Evolutionary conservation across 2,888 invertebrate species (phyloP).

Genomic region (Plagodis pulveraria): DNA sequence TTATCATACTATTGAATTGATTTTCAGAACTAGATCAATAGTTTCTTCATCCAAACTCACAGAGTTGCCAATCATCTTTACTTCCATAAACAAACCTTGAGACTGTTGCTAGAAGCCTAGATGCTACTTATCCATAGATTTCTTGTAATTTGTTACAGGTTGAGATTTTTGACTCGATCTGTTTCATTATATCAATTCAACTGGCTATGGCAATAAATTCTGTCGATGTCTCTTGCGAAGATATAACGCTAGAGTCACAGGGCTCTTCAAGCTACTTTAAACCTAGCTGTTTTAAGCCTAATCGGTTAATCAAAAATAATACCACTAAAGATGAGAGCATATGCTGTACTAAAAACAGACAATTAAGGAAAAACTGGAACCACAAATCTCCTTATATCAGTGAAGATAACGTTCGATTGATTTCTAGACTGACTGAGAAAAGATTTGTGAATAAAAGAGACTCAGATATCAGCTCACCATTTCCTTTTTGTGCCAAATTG

Average conservation of each 20-base stretch:
- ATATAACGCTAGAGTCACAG: slow-evolving; percentile 38
- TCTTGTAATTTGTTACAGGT: slow-evolving; percentile 15
- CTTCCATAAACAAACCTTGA: not conserved
- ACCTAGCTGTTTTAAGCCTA: slow-evolving; percentile 35
- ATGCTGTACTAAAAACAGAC: slow-evolving; percentile 41
- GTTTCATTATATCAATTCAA: slow-evolving; percentile 14
- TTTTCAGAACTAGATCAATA: too few species aligned
- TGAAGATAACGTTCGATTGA: slow-evolving; percentile 54
- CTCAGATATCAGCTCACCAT: slow-evolving; percentile 56
- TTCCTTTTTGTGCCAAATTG: slow-evolving; percentile 61
- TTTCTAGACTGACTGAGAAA: slow-evolving; percentile 62
- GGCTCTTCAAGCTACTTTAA: slow-evolving; percentile 43
- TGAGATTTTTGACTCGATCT: slow-evolving; percentile 2
- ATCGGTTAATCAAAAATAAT: slow-evolving; percentile 44
- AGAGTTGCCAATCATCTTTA: not conserved
- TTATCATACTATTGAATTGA: too few species aligned
- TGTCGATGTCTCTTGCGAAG: slow-evolving; percentile 42
- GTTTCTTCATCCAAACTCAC: too few species aligned
- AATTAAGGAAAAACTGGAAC: slow-evolving; percentile 42
- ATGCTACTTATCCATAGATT: too few species aligned
- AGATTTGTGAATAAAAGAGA: slow-evolving; percentile 55
- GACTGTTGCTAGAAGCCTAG: too few species aligned
- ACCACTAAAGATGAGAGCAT: slow-evolving; percentile 44
- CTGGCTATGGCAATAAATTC: slow-evolving; percentile 59
- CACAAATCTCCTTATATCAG: slow-evolving; percentile 58